phyloP scores from a whole-genome alignment of 2,113 vertebrate genomes.

The Hystrix brachyura region DNA sequence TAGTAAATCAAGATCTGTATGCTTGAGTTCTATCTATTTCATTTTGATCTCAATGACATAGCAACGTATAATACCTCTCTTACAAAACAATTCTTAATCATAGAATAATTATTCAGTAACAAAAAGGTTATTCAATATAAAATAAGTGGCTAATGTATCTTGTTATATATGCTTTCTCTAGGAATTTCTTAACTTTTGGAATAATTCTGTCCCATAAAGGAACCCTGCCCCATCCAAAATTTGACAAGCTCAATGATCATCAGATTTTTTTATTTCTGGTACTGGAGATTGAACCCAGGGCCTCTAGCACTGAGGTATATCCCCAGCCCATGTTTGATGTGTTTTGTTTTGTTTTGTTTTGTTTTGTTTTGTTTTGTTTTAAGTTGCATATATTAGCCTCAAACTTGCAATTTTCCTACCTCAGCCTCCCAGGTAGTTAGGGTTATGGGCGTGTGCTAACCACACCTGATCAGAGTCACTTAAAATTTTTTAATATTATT shows the following conservation, averaged over 20 bases:
- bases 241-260: neutral
- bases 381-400: neutral
- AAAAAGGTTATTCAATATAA: neutral
- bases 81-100: neutral
- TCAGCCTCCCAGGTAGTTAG: neutral
- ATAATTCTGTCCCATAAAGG: neutral
- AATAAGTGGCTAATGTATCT: neutral
- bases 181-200: neutral
- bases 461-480: neutral
- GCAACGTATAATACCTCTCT: neutral
- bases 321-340: neutral
- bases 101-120: neutral
- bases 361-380: neutral
- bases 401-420: neutral
- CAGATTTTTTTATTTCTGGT: neutral
- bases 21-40: constrained; percentile 16
- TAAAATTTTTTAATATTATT: neutral
- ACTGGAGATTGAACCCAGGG: neutral
- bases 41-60: constrained; percentile 14
- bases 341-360: neutral
- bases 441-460: neutral
- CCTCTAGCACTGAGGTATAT: neutral
- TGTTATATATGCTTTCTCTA: neutral
- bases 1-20: constrained; percentile 6
- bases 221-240: neutral